Conservation (phyloP, 1,140 invertebrate species). For the Drosophila pachea region DNA sequence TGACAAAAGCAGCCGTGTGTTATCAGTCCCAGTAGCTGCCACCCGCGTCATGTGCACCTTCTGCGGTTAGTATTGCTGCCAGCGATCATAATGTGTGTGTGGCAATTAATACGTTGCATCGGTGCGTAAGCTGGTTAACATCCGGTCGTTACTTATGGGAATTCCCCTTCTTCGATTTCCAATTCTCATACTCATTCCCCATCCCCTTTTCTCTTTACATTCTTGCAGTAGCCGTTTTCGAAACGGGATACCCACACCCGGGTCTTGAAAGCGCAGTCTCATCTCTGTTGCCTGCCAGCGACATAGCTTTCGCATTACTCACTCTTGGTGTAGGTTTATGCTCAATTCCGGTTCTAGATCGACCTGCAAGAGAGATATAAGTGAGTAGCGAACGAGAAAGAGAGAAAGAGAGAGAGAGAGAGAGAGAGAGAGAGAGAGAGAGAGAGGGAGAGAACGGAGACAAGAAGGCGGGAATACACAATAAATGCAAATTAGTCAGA, state of each 20-base stretch:
- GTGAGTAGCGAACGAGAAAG: neutral
- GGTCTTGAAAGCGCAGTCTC: constrained; percentile 26
- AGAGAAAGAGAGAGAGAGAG: constrained; percentile 40
- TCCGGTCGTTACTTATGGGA: constrained; percentile 3
- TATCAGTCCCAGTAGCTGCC: constrained; percentile 33
- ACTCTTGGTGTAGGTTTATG: constrained; percentile 88
- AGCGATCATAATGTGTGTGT: constrained; percentile 6
- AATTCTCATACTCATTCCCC: no score
- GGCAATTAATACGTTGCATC: constrained; percentile 16
- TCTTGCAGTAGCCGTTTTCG: constrained; percentile 19
- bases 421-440: constrained; percentile 29
- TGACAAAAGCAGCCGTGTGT: constrained; percentile 28
- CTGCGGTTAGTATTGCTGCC: neutral
- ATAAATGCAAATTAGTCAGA: constrained; percentile 47
- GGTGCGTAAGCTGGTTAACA: constrained; percentile 2
- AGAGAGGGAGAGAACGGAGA: constrained; percentile 31
- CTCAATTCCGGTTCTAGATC: constrained; percentile 88
- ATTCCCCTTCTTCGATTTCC: neutral
- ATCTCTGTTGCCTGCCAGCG: constrained; percentile 46
- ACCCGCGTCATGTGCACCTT: constrained; percentile 28
- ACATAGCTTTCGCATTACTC: constrained; percentile 80
- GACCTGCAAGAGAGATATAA: constrained; percentile 81
- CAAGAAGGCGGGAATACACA: constrained; percentile 35
- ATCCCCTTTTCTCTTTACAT: constrained; percentile 2
- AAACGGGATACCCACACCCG: constrained; percentile 3